Evolutionary conservation across 1,140 invertebrate genomes (phyloP), one percentile per base, ranked within the genome.

Genomic region (Caenorhabditis tropicalis): DNA sequence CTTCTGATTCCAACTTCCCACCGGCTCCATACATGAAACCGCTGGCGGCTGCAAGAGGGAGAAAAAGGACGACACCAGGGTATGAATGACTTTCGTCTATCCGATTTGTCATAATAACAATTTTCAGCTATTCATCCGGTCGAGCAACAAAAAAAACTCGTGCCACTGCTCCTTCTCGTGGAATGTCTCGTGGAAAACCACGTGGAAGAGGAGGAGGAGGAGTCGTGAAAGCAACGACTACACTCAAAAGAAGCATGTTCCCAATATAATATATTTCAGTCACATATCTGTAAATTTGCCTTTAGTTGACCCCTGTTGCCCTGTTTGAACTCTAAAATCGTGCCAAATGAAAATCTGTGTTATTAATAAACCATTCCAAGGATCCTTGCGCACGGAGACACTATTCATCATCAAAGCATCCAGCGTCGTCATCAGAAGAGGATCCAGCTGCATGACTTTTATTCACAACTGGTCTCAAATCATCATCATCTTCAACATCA

Each of bases 11-110:
- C 6, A 46, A 46, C 15, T 74, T 74, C 29, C 65, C 65, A 10
- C 36, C 65, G 10, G 36, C 36, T 9, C 65, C 65, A 12, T 74
- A 74, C 36, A 74, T 43, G 65, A 74, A 74, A 15, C 65, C 65
- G n/a, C 5, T 74, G 5, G 65, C 36, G 43, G 65, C 19, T 33
- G 36, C 36, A 74, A 31, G 65, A 46, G 36, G 65, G 33, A 65
- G 31, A 31, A 74, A 74, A 31, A 16, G 65, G 29, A 31, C 65
- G 7, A 43, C 36, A 43, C 36, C 65, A 2, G 65, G 65, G 65
- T 74, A 74, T 1, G n/a, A 36, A 12, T 1, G 19, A 21, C 3
- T 19, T 9, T 10, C 4, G 58, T 10, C 1, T 10, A 0, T 12
- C 24, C 4, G 9, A 36, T 36, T 9, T 10, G 7, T 10, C 21